These are phyloP conservation scores for Tillus elongatus DNA, from an alignment of 2,888 invertebrate species.

Conservation along the genomic window DNA sequence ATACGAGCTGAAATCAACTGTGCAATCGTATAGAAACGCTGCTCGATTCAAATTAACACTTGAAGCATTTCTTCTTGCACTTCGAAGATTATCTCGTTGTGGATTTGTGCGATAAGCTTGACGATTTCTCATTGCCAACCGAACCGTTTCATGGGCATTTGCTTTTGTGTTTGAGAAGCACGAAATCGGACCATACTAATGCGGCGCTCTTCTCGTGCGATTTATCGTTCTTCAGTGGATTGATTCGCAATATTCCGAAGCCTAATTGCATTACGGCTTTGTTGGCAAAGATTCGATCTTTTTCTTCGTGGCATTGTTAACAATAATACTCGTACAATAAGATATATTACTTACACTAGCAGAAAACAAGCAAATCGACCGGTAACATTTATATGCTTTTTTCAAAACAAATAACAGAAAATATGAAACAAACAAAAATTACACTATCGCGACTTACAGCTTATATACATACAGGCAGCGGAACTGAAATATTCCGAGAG, in stretches of 20 bases:
- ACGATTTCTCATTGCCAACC: conserved; percentile 28
- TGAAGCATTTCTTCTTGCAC: conserved; percentile 25
- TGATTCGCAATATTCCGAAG: conserved; percentile 17
- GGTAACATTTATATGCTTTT: no score
- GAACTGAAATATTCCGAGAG: no score
- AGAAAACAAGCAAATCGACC: no score
- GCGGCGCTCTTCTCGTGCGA: conserved; percentile 20
- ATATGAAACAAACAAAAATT: no score
- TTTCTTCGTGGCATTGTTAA: conserved; percentile 35
- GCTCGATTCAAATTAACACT: conserved; percentile 32
- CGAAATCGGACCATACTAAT: conserved; percentile 16
- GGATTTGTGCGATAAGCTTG: conserved; percentile 20
- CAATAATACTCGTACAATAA: conserved; percentile 44
- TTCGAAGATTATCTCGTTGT: conserved; percentile 24
- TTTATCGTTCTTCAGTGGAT: conserved; percentile 21
- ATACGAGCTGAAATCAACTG: conserved; percentile 26
- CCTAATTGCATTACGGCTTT: no score
- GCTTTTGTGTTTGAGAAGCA: conserved; percentile 20
- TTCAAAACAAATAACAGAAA: no score
- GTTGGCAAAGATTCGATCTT: no score
- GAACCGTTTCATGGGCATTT: conserved; percentile 18
- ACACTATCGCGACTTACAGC: no score
- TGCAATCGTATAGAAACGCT: conserved; percentile 23
- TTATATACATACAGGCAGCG: no score
- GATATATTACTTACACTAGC: no score